Conservation (phyloP, 2,888 invertebrate genomes). For the Sarcophaga subvicina region DNA sequence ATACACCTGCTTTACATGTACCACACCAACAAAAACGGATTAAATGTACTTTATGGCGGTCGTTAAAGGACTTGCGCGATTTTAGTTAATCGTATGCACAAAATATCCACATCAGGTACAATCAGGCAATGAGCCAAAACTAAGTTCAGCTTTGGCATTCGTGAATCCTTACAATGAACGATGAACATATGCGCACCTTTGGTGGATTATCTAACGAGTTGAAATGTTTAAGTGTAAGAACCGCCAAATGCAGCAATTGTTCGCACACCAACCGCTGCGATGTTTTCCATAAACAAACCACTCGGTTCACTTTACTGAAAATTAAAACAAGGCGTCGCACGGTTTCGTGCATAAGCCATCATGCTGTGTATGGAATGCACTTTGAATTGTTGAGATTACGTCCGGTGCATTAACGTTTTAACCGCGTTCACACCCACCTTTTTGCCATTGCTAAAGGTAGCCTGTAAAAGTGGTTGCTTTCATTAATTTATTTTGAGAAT, state of each 20-base stretch:
- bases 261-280: no score
- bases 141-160: slow-evolving; percentile 36
- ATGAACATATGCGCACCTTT: not conserved
- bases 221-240: slow-evolving; percentile 57
- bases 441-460: slow-evolving; percentile 4
- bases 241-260: slow-evolving; percentile 4
- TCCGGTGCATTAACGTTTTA: slow-evolving; percentile 50
- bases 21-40: slow-evolving; percentile 32
- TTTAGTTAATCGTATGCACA: slow-evolving; percentile 73
- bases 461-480: not conserved
- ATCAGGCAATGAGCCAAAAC: slow-evolving; percentile 8
- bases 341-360: slow-evolving; percentile 30
- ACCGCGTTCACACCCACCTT: slow-evolving; percentile 67
- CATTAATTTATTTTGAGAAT: no score
- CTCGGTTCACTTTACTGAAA: slow-evolving; percentile 30
- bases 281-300: not conserved
- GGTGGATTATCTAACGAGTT: slow-evolving; percentile 58
- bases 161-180: slow-evolving; percentile 50
- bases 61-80: slow-evolving; percentile 74
- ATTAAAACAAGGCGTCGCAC: not conserved
- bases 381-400: slow-evolving; percentile 53
- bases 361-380: slow-evolving; percentile 31
- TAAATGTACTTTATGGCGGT: slow-evolving; percentile 33
- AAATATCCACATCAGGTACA: not conserved
- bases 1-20: slow-evolving; percentile 64